phyloP scores from a whole-genome alignment of 2,113 vertebrate genomes.

The Azemiops feae region DNA sequence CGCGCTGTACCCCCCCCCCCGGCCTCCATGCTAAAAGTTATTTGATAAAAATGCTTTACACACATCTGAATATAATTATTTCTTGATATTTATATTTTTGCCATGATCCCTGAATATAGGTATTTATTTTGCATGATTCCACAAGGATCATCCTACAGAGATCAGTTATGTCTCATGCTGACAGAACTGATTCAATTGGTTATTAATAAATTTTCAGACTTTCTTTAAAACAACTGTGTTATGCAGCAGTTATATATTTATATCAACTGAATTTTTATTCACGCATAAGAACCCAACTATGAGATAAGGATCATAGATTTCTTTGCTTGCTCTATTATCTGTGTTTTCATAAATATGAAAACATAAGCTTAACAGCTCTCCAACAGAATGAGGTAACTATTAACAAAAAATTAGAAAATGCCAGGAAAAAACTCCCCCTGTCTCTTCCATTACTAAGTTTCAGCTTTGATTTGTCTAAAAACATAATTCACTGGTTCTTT shows the following conservation, averaged over 20 bases:
- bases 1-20: too few relatives aligned
- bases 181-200: neutral
- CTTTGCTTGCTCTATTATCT: neutral
- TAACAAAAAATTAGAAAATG: neutral
- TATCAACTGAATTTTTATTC: neutral
- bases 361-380: neutral
- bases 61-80: neutral
- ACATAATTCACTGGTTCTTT: too few relatives aligned
- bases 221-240: neutral
- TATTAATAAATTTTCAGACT: neutral
- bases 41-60: neutral
- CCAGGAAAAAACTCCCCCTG: neutral
- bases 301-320: neutral
- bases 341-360: neutral
- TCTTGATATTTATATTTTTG: neutral
- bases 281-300: neutral
- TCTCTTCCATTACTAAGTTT: too few relatives aligned
- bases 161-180: neutral
- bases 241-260: neutral
- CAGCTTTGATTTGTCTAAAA: too few relatives aligned
- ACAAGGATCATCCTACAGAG: neutral
- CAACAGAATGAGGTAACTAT: neutral
- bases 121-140: neutral
- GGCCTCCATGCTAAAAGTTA: neutral
- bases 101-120: neutral